A percentile compares a stretch with the other conserved stretches of the same genome.
phyloP scores from a whole-genome alignment of 2,797 vertebrate species.

The Manis javanica region DNA sequence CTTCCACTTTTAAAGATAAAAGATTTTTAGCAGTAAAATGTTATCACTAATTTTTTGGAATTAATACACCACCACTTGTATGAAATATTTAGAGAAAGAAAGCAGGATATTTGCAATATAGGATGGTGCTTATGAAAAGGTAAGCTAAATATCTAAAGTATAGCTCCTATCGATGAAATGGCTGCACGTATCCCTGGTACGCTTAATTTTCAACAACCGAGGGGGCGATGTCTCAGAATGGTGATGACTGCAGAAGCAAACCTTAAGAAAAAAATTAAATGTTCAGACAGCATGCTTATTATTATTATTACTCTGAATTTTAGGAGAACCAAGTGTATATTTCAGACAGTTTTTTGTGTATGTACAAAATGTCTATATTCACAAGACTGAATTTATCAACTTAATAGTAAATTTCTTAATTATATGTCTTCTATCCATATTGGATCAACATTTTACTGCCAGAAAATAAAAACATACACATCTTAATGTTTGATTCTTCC shows the following conservation, averaged over 20 bases:
- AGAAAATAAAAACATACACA: background rate
- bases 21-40: background rate
- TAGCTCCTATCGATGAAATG: background rate
- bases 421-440: background rate
- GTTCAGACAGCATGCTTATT: background rate
- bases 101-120: background rate
- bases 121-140: background rate
- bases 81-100: background rate
- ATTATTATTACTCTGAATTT: slow-evolving; percentile 31
- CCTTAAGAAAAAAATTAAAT: background rate
- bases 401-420: slow-evolving; percentile 2
- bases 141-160: background rate
- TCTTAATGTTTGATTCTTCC: background rate
- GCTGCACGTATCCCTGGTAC: background rate
- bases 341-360: background rate
- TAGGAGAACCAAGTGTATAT: background rate
- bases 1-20: background rate
- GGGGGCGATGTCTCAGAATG: background rate
- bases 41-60: background rate
- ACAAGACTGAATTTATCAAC: background rate
- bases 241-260: background rate
- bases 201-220: background rate
- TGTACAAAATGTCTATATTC: slow-evolving; percentile 12
- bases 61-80: background rate
- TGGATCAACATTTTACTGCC: background rate